Percentiles rank a stretch among this genome's conserved stretches.
These are phyloP conservation scores for Sebastes goodei DNA, from an alignment of 2,797 vertebrate genomes.

Conservation along the genomic window DNA sequence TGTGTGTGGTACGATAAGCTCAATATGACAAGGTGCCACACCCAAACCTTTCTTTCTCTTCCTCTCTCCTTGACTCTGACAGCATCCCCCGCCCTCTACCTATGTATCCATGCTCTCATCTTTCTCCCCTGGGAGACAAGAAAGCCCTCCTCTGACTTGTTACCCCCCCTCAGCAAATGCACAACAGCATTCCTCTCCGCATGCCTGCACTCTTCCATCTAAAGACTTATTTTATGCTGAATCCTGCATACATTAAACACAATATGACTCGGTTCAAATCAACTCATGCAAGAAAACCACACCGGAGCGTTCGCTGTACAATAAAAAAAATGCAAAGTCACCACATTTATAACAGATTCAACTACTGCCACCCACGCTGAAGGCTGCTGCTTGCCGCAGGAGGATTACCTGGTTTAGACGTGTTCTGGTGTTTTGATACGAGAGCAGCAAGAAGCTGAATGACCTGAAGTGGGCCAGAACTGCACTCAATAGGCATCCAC, in stretches of 20 bases:
- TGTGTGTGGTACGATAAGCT: background rate
- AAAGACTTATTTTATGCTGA: background rate
- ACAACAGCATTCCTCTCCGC: slow-evolving; percentile 30
- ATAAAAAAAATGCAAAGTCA: slow-evolving; percentile 30
- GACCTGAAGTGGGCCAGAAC: background rate
- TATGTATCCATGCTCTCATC: slow-evolving; percentile 32
- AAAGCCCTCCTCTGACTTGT: slow-evolving; percentile 44
- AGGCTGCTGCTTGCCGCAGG: background rate
- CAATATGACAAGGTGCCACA: background rate
- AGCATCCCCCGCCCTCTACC: slow-evolving; percentile 41
- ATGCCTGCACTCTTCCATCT: slow-evolving; percentile 3
- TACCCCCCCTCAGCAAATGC: background rate
- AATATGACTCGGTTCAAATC: slow-evolving; percentile 10
- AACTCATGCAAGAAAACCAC: background rate
- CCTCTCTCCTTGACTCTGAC: background rate
- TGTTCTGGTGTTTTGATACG: background rate
- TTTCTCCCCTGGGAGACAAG: slow-evolving; percentile 53
- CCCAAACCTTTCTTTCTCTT: background rate
- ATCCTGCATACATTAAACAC: slow-evolving; percentile 14
- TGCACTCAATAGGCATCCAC: background rate
- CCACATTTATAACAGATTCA: slow-evolving; percentile 34
- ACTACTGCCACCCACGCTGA: background rate
- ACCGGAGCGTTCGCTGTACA: background rate
- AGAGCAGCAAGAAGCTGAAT: background rate
- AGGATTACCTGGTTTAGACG: slow-evolving; percentile 13